These are phyloP conservation scores for Microplitis manilae DNA, from an alignment of 2,888 invertebrate species.

Conservation along the genomic window DNA sequence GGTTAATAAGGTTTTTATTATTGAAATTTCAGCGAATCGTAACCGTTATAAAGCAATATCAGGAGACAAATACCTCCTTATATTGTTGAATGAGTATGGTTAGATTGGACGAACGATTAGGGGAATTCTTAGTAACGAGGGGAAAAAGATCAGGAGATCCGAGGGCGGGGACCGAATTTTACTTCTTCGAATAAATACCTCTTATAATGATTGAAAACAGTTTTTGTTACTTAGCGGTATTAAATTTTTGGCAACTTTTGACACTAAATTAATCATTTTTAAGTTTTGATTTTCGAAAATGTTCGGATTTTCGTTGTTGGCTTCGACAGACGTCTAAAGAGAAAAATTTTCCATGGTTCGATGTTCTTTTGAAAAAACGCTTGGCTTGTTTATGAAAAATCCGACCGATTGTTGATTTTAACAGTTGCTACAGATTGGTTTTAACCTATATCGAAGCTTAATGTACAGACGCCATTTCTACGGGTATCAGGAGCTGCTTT, in stretches of 20 bases:
- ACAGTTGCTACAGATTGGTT: background rate
- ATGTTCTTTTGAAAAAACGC: no score
- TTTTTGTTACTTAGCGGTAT: no score
- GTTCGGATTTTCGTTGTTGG: no score
- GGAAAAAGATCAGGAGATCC: slow-evolving; percentile 33
- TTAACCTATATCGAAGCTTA: background rate
- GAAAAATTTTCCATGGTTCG: no score
- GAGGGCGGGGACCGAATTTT: slow-evolving; percentile 23
- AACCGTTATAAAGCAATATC: background rate
- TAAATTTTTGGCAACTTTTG: no score
- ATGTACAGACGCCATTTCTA: slow-evolving; percentile 36
- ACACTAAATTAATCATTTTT: no score
- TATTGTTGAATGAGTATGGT: background rate
- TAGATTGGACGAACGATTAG: slow-evolving; percentile 22
- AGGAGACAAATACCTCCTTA: slow-evolving; percentile 15
- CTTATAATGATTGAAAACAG: background rate
- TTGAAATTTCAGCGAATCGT: background rate
- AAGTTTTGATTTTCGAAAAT: no score
- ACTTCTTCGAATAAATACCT: slow-evolving; percentile 22
- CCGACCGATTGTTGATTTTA: no score
- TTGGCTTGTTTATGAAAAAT: no score
- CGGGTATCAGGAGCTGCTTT: slow-evolving; percentile 41
- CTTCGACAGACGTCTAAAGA: no score
- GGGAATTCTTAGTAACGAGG: slow-evolving; percentile 16
- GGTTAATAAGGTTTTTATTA: background rate